Evolutionary conservation across 2,797 vertebrate species (phyloP).

Genomic region (Eupleurogrammus muticus): DNA sequence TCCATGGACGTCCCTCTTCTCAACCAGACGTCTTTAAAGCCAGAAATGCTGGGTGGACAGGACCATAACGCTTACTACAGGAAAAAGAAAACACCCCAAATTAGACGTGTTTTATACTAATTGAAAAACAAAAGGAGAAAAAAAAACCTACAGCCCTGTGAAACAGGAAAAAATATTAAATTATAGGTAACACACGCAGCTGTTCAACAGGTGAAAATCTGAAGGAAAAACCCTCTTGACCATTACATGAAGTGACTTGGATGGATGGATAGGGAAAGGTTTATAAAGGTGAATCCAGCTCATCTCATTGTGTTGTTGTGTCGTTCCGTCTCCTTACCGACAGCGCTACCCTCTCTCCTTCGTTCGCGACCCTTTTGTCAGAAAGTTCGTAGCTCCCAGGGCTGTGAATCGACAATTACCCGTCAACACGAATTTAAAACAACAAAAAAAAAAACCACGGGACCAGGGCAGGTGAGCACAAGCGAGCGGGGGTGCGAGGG

Average conservation of each 20-base stretch:
- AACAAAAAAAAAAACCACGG: no score
- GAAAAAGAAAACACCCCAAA: background rate
- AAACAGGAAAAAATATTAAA: background rate
- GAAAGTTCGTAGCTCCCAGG: background rate
- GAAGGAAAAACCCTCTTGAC: background rate
- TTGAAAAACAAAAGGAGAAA: no score
- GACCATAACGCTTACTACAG: background rate
- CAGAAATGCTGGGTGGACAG: background rate
- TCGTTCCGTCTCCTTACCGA: conserved; percentile 60
- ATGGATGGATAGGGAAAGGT: no score
- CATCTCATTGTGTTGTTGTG: background rate
- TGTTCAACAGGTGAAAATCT: background rate
- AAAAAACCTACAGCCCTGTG: background rate
- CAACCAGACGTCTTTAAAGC: background rate
- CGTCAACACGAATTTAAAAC: conserved; percentile 50
- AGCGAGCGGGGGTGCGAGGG: background rate
- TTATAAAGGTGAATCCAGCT: background rate
- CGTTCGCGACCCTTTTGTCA: conserved; percentile 18
- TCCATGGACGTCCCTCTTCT: conserved; percentile 18
- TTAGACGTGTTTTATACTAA: background rate
- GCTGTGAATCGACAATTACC: conserved; percentile 75
- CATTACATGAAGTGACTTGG: background rate
- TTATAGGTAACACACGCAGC: background rate
- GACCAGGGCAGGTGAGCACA: background rate
- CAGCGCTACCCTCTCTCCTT: conserved; percentile 40